Base-by-base conservation (phyloP, 2,888 invertebrate genomes). In the Hydroisotoma schaefferi region DNA sequence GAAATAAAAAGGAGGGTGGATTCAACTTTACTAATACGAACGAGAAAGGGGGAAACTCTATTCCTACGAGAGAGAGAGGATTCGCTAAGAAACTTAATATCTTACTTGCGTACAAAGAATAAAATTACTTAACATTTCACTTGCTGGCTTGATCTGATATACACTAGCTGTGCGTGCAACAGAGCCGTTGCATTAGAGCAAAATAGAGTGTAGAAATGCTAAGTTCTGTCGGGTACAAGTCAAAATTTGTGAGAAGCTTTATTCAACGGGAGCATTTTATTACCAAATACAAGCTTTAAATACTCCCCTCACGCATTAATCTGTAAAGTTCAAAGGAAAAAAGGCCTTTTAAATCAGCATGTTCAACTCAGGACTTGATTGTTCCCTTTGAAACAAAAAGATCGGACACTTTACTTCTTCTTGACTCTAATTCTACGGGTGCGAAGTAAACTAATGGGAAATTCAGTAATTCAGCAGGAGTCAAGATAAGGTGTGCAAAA, bases 231-330 rank as follows among this genome's bases (percentile, higher is more conserved):
- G n/a, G n/a, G n/a, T n/a, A n/a, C n/a, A n/a, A n/a, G n/a, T n/a
- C n/a, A n/a, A n/a, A n/a, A n/a, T n/a, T 8, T 40, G 40, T 40
- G 40, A 15, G 40, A 40, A 40, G 40, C 40, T 40, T 15, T 15
- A 40, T 40, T 40, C 8, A 15, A 40, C n/a, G n/a, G n/a, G 40
- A 40, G 20, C 15, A 40, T 40, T 40, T 40, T 40, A 40, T 40
- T 40, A 40, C 40, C 40, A 20, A 40, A 40, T 20, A 40, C 33
- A 33, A 33, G 48, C 33, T 37, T 56, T 47, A 48, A 56, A 56
- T 56, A 38, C 55, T 56, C 48, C 56, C 56, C 56, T 28, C n/a
- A 37, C 26, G 38, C 56, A 56, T 56, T 56, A 56, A 56, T 56
- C 48, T 56, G 29, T 25, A 38, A 56, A 56, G 37, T 48, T 56